These are phyloP conservation scores for Diaperis boleti DNA, from an alignment of 2,888 invertebrate species.

Conservation along the genomic window DNA sequence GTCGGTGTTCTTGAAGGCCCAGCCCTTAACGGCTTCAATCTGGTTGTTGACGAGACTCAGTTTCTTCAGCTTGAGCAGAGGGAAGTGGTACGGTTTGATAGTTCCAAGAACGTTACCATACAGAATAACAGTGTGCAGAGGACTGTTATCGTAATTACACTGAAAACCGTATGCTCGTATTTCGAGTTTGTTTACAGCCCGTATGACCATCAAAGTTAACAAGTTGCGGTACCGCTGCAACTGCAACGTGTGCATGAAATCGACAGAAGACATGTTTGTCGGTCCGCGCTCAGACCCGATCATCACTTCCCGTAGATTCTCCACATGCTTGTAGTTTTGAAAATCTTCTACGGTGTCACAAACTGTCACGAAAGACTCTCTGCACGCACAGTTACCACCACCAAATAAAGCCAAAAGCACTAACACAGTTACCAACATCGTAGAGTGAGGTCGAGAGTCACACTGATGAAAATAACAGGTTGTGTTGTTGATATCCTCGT, in stretches of 20 bases:
- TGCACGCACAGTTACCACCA: not conserved
- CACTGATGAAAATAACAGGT: no score
- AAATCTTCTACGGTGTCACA: not conserved
- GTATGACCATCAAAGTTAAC: not conserved
- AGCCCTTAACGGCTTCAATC: not conserved
- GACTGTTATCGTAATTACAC: not conserved
- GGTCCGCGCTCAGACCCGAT: not conserved
- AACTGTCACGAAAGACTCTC: not conserved
- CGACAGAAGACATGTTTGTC: not conserved
- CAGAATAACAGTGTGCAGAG: not conserved
- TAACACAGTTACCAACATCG: no score
- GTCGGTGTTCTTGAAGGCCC: not conserved
- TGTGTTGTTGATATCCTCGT: no score
- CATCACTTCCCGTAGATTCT: not conserved
- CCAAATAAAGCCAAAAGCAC: no score
- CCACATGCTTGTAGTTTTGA: not conserved
- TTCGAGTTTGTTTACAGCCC: not conserved
- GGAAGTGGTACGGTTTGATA: slow-evolving; percentile 1
- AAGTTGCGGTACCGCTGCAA: not conserved
- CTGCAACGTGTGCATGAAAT: not conserved
- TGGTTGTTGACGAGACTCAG: slow-evolving; percentile 8
- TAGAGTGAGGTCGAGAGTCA: no score
- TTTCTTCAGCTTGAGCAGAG: not conserved
- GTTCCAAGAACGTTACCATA: not conserved
- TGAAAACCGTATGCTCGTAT: not conserved